A percentile compares a stretch with the other conserved stretches of the same genome.
Conservation (phyloP, 2,888 invertebrate genomes). For the Ypsolopha scabrella region DNA sequence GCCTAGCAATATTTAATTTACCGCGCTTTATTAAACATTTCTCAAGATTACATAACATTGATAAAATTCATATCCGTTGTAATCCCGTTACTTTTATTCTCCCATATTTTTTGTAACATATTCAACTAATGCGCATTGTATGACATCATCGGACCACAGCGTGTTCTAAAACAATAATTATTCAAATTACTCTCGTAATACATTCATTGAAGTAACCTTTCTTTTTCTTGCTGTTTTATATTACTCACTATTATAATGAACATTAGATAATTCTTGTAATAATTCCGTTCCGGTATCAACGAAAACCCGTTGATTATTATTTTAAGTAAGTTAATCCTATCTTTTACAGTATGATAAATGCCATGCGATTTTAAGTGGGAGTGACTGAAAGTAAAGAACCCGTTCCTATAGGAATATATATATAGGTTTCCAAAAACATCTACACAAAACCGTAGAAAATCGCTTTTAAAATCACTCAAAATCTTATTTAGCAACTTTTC, state of each 20-base stretch:
- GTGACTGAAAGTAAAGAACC: too few species aligned
- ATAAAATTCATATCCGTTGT: not conserved
- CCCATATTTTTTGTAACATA: slow-evolving; percentile 23
- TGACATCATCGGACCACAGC: slow-evolving; percentile 2
- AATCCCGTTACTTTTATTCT: not conserved
- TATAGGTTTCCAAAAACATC: too few species aligned
- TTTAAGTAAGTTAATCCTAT: too few species aligned
- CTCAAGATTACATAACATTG: not conserved
- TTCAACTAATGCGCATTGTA: slow-evolving; percentile 33
- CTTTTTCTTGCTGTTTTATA: slow-evolving; percentile 14
- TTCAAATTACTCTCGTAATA: slow-evolving; percentile 40
- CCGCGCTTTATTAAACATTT: too few species aligned
- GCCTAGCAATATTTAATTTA: too few species aligned
- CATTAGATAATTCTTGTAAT: not conserved
- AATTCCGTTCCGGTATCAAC: not conserved
- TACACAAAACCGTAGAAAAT: too few species aligned
- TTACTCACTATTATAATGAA: not conserved
- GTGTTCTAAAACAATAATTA: slow-evolving; percentile 33
- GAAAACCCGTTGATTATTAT: not conserved
- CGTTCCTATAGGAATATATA: too few species aligned
- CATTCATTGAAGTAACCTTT: slow-evolving; percentile 23
- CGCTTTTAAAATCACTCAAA: too few species aligned
- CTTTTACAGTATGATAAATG: too few species aligned
- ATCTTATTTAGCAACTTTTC: too few species aligned
- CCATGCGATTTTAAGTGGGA: too few species aligned